A percentile compares a stretch with the other conserved stretches of the same genome.
Conservation (phyloP, 2,888 invertebrate genomes). For the Galerucella pusilla region DNA sequence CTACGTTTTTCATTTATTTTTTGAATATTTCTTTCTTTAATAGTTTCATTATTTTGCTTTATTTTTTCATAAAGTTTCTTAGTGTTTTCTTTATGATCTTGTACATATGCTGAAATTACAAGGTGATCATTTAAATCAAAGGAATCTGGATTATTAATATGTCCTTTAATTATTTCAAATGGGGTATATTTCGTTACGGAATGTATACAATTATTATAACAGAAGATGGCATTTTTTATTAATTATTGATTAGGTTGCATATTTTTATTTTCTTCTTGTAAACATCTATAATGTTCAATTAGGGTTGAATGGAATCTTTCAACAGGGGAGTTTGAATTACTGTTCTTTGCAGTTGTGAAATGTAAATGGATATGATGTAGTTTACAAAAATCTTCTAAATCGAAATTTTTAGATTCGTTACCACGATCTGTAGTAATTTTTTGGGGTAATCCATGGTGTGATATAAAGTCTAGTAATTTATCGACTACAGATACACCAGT, state of each 20-base stretch:
- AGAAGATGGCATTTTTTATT: not conserved
- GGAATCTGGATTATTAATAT: not conserved
- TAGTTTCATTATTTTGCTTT: no score
- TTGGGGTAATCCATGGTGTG: no score
- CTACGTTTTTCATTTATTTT: no score
- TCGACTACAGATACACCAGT: not conserved
- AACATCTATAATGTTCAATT: not conserved
- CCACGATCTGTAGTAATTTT: not conserved
- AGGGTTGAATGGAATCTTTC: not conserved
- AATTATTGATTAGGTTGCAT: not conserved
- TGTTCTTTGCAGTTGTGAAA: not conserved
- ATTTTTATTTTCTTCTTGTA: not conserved
- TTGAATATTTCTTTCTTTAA: no score
- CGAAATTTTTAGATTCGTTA: not conserved
- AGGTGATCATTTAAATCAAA: not conserved
- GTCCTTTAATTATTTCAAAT: not conserved
- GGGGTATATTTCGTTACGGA: not conserved
- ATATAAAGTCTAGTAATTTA: not conserved
- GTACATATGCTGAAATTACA: not conserved
- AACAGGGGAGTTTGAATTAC: not conserved
- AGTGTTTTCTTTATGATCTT: no score
- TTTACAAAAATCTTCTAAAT: not conserved
- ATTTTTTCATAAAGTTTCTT: no score
- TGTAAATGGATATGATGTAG: not conserved
- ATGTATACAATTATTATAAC: not conserved